Evolutionary conservation across 2,113 vertebrate species (phyloP).

Genomic region (Arvicanthis niloticus): DNA sequence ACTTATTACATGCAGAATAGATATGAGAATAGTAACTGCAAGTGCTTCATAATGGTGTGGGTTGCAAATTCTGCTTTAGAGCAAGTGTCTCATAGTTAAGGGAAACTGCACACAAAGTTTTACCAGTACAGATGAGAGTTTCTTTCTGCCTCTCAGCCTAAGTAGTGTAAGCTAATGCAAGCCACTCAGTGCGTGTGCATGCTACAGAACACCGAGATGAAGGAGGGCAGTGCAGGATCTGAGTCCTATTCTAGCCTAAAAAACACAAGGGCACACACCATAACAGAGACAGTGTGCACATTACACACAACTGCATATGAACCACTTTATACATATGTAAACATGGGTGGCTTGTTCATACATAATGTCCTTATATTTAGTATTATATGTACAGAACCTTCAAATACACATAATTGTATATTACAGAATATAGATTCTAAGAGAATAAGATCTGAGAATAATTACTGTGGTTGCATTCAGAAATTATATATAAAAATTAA

Average conservation of each 20-base stretch:
- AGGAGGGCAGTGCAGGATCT: no score
- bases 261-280: background rate
- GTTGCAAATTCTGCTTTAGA: slow-evolving; percentile 46
- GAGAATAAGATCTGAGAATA: slow-evolving; percentile 22
- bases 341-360: background rate
- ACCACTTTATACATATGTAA: background rate
- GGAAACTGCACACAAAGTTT: slow-evolving; percentile 67
- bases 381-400: background rate
- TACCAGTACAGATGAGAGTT: slow-evolving; percentile 58
- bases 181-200: slow-evolving; percentile 20
- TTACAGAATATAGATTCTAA: background rate
- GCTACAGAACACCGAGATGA: slow-evolving; percentile 25
- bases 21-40: slow-evolving; percentile 36
- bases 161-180: slow-evolving; percentile 52
- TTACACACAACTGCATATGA: background rate
- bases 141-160: background rate
- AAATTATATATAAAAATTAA: background rate
- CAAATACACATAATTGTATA: background rate
- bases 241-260: background rate
- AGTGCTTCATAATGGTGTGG: slow-evolving; percentile 16
- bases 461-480: background rate
- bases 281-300: background rate
- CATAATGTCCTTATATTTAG: background rate
- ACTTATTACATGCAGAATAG: slow-evolving; percentile 62
- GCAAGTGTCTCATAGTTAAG: slow-evolving; percentile 35